These are phyloP conservation scores for Amphiprion percula DNA, from an alignment of 2,113 vertebrate species.

Conservation along the genomic window DNA sequence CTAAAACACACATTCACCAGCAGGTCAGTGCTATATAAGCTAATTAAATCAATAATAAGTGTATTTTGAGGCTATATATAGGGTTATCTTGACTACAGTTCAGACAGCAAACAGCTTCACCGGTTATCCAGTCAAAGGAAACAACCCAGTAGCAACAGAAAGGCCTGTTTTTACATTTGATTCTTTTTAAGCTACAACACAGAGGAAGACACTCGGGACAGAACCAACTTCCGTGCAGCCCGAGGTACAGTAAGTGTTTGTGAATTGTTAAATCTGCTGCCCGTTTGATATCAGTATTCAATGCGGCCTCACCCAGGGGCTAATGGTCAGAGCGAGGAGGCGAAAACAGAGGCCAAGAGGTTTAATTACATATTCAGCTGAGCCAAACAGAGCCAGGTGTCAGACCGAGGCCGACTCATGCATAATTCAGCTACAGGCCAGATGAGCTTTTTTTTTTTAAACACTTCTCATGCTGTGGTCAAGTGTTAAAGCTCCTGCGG, in stretches of 20 bases:
- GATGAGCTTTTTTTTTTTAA: not conserved
- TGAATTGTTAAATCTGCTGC: not conserved
- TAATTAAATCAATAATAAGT: not conserved
- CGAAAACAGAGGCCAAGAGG: conserved; percentile 41
- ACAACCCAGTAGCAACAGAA: too few species aligned
- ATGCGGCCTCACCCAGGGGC: not conserved
- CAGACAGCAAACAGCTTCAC: too few species aligned
- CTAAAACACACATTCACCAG: not conserved
- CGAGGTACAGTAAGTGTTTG: not conserved
- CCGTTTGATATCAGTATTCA: conserved; percentile 40
- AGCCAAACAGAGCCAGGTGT: conserved; percentile 51
- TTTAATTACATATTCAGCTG: conserved; percentile 55
- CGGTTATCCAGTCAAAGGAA: too few species aligned
- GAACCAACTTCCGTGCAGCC: not conserved
- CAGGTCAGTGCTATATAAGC: not conserved
- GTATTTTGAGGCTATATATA: not conserved
- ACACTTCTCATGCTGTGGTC: not conserved
- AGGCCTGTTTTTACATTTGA: too few species aligned
- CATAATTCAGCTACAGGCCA: conserved; percentile 36
- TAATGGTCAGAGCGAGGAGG: conserved; percentile 38
- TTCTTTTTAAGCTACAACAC: not conserved
- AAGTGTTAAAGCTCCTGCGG: not conserved
- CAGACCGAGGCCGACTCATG: conserved; percentile 28
- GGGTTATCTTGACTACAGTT: too few species aligned
- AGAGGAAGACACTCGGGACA: not conserved